Percentiles rank a stretch among this genome's conserved stretches.
phyloP scores from a whole-genome alignment of 2,113 vertebrate genomes.

The Bostrychus sinensis region DNA sequence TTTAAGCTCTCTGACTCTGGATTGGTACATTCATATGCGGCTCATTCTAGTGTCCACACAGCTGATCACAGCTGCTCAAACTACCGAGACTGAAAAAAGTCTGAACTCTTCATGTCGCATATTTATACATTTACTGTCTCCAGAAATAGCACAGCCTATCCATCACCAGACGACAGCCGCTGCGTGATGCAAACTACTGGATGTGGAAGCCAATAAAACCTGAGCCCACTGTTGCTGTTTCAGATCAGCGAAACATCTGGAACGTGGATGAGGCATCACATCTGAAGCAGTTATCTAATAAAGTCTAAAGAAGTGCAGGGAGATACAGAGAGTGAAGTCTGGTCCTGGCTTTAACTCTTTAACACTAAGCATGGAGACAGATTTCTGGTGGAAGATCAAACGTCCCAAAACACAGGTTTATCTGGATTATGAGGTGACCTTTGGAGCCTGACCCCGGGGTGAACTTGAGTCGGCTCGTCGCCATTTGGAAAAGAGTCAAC shows the following conservation, averaged over 20 bases:
- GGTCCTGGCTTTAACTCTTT: background rate
- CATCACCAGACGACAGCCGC: background rate
- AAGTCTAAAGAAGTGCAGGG: background rate
- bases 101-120: background rate
- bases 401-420: background rate
- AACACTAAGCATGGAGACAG: background rate
- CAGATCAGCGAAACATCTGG: background rate
- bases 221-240: background rate
- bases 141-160: background rate
- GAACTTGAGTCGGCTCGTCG: conserved; percentile 18
- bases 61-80: background rate
- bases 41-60: no score
- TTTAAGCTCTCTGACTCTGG: no score
- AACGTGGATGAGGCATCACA: background rate
- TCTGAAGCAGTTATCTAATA: background rate
- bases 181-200: background rate
- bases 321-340: background rate
- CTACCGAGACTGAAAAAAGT: background rate
- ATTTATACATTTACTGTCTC: background rate
- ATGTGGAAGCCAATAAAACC: background rate
- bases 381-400: conserved; percentile 3
- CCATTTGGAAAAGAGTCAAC: conserved; percentile 23
- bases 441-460: conserved; percentile 30
- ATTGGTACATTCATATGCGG: no score
- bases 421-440: conserved; percentile 6